Evolutionary conservation across 2,888 invertebrate genomes (phyloP), one percentile per base, ranked within the genome.

Genomic region (Lepetodrilus schrolli): DNA sequence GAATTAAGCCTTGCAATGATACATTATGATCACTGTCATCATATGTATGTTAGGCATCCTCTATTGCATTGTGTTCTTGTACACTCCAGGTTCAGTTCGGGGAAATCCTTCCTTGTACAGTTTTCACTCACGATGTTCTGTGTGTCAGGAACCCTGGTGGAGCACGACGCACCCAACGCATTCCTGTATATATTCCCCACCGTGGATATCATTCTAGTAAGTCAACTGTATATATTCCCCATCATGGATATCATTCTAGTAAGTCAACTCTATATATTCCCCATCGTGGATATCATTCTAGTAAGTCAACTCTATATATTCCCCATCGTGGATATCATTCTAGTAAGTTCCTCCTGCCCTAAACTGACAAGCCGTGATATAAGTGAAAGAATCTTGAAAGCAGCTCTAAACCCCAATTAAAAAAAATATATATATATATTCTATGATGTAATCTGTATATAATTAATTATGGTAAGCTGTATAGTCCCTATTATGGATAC

Each of bases 151-250:
- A 66, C 36, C 23, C n/a, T 66, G 21, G 20, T 30, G 21, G 34
- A 47, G 47, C 65, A 71, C 36, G 65, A 17, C n/a, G 13, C 26
- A 8, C 4, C 13, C 43, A 43, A 13, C 4, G 13, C 74, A 13
- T 43, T 72, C 21, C 26, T 78, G 26, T 77, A 71, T 23, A 5
- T 76, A 1, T 69, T 74, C 5, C 68, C 76, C n/a, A 38, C 74
- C 3, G 10, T 76, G 5, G 43, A 74, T 8, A 74, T 73, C 13
- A 17, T 58, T 8, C 73, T 75, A 13, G 70, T 58, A 58, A 58
- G 58, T 58, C n/a, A n/a, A n/a, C 26, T 78, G 26, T 77, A 71
- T 23, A 5, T 76, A 1, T 69, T 74, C 5, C 68, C 76, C n/a
- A 38, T 74, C 3, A 7, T 76, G 5, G 43, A 74, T 8, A 74